Evolutionary conservation across 64 coral and sea anemone species (phyloP), one percentile per base, ranked within the genome.

Genomic region (Platygyra sinensis): DNA sequence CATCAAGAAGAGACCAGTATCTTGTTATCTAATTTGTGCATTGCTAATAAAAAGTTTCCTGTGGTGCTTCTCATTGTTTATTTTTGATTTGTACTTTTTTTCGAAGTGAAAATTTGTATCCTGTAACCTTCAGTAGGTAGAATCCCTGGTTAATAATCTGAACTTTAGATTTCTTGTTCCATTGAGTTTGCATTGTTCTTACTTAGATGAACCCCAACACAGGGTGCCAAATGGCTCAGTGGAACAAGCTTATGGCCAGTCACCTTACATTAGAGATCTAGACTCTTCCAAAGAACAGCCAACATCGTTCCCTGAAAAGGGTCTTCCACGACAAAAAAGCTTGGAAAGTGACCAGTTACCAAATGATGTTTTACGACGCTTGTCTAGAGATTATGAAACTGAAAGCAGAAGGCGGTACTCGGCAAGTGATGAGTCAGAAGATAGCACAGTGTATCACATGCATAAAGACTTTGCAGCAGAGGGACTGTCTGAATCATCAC

Each of bases 341-440:
- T 52, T 71, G 54, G n/a, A 71, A 71, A 94, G 36, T 46, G 78
- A 79, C 1, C 74, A 76, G 22, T 33, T 57, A 24, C 62, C 72
- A 49, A 50, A 27, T 89, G 46, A 67, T 25, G 22, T 28, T 69
- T 31, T 85, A 57, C 74, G 39, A 19, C 17, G 54, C 38, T 30
- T 46, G 6, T 80, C 92, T 28, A 82, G 72, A 39, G 87, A 89
- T 20, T 74, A 89, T 50, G 72, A 77, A 10, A 83, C 33, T 30
- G 86, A 83, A 16, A 51, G 16, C 4, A 79, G 88, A 2, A 79
- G 88, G 30, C 86, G 64, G 18, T 64, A 93, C 55, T 93, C 86
- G 52, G 32, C 62, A 54, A 94, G 71, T 33, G 78, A 75, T 33
- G 92, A 94, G n/a, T 85, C 80, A 17, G 87, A 89, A 33, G 36